A percentile compares a stretch with the other conserved stretches of the same genome.
phyloP scores from a whole-genome alignment of 2,888 invertebrate genomes.

The Acleris cristana region DNA sequence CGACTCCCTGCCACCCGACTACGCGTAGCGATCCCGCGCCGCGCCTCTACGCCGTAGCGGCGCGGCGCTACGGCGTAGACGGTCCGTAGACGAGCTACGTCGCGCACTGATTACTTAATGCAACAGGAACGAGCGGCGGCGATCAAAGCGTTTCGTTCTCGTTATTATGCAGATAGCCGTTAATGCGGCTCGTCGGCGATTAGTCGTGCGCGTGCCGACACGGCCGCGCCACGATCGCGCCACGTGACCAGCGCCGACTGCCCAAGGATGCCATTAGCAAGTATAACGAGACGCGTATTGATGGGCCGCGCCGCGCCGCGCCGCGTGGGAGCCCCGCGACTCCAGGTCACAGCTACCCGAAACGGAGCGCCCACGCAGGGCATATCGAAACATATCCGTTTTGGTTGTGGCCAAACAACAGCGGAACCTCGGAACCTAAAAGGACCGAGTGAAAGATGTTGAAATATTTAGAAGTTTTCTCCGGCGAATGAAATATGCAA shows the following conservation, averaged over 20 bases:
- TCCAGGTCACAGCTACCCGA: not conserved
- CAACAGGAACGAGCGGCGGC: slow-evolving; percentile 1
- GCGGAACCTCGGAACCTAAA: no score
- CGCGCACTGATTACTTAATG: slow-evolving; percentile 8
- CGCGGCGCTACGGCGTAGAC: slow-evolving; percentile 10
- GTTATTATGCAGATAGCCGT: no score
- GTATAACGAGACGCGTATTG: not conserved
- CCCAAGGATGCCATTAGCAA: not conserved
- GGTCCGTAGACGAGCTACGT: slow-evolving; percentile 9
- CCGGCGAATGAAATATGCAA: no score
- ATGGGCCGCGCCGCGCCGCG: not conserved
- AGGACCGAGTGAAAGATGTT: no score
- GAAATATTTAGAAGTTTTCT: no score
- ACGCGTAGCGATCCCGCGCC: not conserved
- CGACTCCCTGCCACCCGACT: not conserved
- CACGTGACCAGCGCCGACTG: not conserved
- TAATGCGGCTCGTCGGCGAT: no score
- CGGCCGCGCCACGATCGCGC: not conserved
- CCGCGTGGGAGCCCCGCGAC: not conserved
- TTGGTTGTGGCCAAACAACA: no score
- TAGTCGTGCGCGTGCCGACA: slow-evolving; percentile 1
- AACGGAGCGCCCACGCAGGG: not conserved
- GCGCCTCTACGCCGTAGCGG: slow-evolving; percentile 6
- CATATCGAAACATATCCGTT: not conserved
- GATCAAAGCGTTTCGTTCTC: no score